These are phyloP conservation scores for Dicrostonyx torquatus DNA, from an alignment of 2,797 vertebrate genomes.

Conservation along the genomic window DNA sequence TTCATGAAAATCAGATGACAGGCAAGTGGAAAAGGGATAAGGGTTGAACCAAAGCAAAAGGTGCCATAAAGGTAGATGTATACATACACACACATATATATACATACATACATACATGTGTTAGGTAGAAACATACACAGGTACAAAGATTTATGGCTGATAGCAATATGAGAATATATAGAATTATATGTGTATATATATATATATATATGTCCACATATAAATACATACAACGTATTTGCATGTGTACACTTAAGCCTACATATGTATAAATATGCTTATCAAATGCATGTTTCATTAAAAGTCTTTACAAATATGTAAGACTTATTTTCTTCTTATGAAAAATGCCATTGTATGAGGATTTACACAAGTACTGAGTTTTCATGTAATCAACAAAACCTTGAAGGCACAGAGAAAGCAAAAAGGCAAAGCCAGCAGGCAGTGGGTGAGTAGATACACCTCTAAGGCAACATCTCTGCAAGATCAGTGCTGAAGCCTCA, in stretches of 20 bases:
- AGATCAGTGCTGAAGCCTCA: background rate
- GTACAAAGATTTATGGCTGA: background rate
- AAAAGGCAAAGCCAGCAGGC: background rate
- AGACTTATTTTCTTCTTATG: background rate
- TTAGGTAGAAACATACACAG: background rate
- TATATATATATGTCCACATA: too few relatives aligned
- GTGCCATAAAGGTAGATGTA: background rate
- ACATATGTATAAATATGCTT: background rate
- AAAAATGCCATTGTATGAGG: background rate
- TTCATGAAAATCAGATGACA: background rate
- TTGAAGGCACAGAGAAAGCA: slow-evolving; percentile 33
- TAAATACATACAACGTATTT: background rate
- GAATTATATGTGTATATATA: too few relatives aligned
- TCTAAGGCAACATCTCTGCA: background rate
- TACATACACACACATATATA: background rate
- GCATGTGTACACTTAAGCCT: background rate
- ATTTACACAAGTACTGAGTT: background rate
- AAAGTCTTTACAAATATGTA: background rate
- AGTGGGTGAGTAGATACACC: background rate
- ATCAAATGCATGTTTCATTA: background rate
- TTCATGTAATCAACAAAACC: slow-evolving; percentile 43
- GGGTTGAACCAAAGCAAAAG: background rate
- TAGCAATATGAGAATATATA: background rate
- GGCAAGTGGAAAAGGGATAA: background rate
- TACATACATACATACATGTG: background rate